Base-by-base conservation (phyloP, 2,797 vertebrate genomes). In the Chelon auratus region DNA sequence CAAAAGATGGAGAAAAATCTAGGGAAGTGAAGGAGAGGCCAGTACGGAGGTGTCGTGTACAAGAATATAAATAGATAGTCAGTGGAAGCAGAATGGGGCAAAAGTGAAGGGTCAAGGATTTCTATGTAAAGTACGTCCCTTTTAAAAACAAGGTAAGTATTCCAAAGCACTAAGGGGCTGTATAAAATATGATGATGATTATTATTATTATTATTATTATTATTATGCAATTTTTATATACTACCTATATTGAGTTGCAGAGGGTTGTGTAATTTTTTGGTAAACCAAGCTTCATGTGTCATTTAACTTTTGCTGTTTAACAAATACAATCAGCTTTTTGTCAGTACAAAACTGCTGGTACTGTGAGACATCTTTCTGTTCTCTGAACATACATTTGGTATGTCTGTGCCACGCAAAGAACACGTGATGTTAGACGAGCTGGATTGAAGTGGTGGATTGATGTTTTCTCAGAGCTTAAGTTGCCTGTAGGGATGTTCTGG, bases 61-160 rank as follows among this genome's bases (percentile, higher is more conserved):
- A 57, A 14, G 9, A 47, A 68, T 79, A 40, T 66, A 24, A 56
- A 64, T 66, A 33, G n/a, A 64, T 66, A 33, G n/a, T 20, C 18
- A 50, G 36, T 30, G 57, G 37, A 64, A 54, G 15, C 9, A 33
- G 7, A 53, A 24, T 13, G 15, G 15, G 50, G n/a, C 12, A 62
- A 26, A 9, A 14, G 3, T 48, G 14, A 26, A 9, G 42, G 2
- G 43, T 45, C 43, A 45, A 45, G 15, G 43, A 17, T 45, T 45
- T 61, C 22, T 12, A 13, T 52, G 20, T 11, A 13, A 53, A 8
- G 18, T 5, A 5, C n/a, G 26, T 42, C 22, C 39, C 18, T 1
- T 13, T 24, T 39, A 42, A 14, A 68, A 57, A 15, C 36, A 10
- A 14, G 22, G 10, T 12, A n/a, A 10, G 22, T 39, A 22, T 17